Evolutionary conservation across 1,140 invertebrate genomes (phyloP), one percentile per base, ranked within the genome.

Genomic region (Monochamus saltuarius): DNA sequence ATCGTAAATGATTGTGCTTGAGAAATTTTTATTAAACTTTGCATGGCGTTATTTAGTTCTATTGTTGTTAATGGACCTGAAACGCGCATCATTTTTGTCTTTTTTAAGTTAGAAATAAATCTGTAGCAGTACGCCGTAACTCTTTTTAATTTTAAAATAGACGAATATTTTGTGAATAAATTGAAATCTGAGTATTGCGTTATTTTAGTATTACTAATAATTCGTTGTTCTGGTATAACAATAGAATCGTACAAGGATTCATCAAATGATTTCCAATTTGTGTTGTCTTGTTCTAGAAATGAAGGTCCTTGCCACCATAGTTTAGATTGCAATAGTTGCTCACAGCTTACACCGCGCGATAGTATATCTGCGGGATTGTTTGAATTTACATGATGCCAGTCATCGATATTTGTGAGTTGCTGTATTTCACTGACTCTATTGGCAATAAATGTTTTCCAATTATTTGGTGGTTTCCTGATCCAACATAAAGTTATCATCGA

Each of bases 401-500:
- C 65, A 13, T 38, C 13, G 34, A 19, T n/a, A 7, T 62, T 40
- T 0, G 75, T 71, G 0, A 63, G 43, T 8, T 73, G 66, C 35
- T 73, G 73, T 29, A 77, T 75, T 52, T 70, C 65, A 9, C 68
- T 61, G 1, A 78, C 55, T 10, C 72, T 46, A 46, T 76, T 75
- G 7, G 74, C 73, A 2, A 77, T 75, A 59, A 69, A 77, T 0
- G 73, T 70, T 53, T 70, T 71, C 59, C 74, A 71, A 14, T 56
- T 42, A 38, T 53, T 62, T 8, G 76, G 73, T 9, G 66, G 56
- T 22, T 62, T 67, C 22, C 60, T 69, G 9, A 78, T 61, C 77
- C 75, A 79, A 9, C 63, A 63, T 10, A 78, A 42, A 0, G 75
- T 72, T 0, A 76, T 68, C 1, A 70, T 76, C 1, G 73, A 77